Base-by-base conservation (phyloP, 2,797 vertebrate species). In the Carduelis carduelis region DNA sequence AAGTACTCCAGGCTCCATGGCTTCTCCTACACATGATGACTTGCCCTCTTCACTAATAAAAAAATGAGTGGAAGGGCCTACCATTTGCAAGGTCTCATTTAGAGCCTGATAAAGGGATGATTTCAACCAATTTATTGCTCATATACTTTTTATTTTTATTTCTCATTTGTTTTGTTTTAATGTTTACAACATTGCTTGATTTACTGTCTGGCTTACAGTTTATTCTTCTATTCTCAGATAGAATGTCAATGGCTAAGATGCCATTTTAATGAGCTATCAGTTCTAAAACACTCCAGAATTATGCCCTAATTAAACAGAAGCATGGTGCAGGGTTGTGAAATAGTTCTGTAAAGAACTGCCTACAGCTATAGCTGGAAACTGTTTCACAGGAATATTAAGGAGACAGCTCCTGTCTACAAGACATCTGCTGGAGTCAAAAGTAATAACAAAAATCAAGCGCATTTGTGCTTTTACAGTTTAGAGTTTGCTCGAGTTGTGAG, bases 391-490 rank as follows among this genome's bases (percentile, higher is more conserved):
- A 91, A 75, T 86, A 89, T 93, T 87, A 92, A 83, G 50, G 79
- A 83, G 80, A 87, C 61, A 91, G 72, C 32, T 84, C 35, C 55
- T 83, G 41, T 47, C 65, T 52, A 37, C 56, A 49, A 82, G 94
- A 79, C 53, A 80, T 79, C 70, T 75, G 66, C 69, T 24, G 30
- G 91, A 90, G 52, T 90, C 71, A 71, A 78, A 83, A 71, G 32
- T 59, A 75, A 61, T 60, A 70, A 57, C 14, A 80, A 70, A 79
- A 84, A 85, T 72, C 41, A 39, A 57, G 28, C 8, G 34, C 28
- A 39, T 57, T 66, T 56, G 37, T 90, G 41, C 27, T 59, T 94
- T 94, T 88, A 16, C 43, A 50, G 53, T 90, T 95, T 78, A 14
- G n/a, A 66, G 35, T 56, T 89, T 80, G n/a, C 87, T 78, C 65